Evolutionary conservation across 2,888 invertebrate genomes (phyloP), one percentile per base, ranked within the genome.

Genomic region (Oconnorella tubifera): DNA sequence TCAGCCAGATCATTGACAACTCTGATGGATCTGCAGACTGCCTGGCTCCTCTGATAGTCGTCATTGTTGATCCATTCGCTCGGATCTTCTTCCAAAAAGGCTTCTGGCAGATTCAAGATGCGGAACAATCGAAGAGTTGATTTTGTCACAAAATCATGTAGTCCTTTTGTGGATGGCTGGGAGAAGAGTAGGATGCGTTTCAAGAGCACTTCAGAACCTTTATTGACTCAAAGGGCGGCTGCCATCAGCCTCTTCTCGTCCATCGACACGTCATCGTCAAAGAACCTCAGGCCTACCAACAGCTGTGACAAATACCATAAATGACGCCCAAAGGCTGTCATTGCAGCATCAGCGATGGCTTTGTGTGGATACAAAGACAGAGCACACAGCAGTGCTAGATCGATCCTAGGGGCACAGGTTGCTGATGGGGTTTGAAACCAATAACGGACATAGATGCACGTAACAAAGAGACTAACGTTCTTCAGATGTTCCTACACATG

Each of bases 1-100:
- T n/a, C 14, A 53, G 53, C 53, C 23, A 53, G 10, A 25, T 53
- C 53, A 53, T n/a, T 53, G 53, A 53, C 53, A 53, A 53, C 40
- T 40, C 10, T 40, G 40, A 40, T 6, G 19, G 40, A 40, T 40
- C 19, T 14, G 40, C 40, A 40, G 53, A 53, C 23, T 4, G 23
- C 53, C 23, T 53, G 53, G 53, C 53, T 14, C 53, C 53, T 53
- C 53, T 10, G 6, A 25, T 53, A 19, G 23, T 53, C 53, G 19
- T 53, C 53, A 19, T 25, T 25, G 23, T 53, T 53, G 10, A 53
- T 53, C 53, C 53, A 53, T 25, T 53, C 53, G 53, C 53, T 53
- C 23, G 53, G 53, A 53, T 53, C 53, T 14, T 53, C 53, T 53
- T 53, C 53, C 53, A 25, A 25, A 53, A 53, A 14, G 10, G 53